Evolutionary conservation across 1,140 invertebrate species (phyloP).

Genomic region (Aphaenogaster rudis): DNA sequence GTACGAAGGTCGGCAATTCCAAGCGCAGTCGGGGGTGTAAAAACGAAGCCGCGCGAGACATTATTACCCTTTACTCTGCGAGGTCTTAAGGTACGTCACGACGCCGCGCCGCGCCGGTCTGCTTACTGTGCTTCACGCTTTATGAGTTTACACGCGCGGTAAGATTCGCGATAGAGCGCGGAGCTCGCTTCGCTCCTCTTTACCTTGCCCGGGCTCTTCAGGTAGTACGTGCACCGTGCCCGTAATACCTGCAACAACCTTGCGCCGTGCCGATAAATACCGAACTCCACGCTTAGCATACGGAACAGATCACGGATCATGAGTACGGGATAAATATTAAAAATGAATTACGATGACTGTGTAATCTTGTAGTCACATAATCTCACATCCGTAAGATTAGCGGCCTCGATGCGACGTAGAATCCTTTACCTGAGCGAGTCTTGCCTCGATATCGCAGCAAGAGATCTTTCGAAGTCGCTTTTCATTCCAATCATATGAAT

Average conservation of each 20-base stretch:
- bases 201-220: slow-evolving; percentile 59
- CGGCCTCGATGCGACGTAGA: background rate
- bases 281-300: slow-evolving; percentile 31
- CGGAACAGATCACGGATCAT: slow-evolving; percentile 2
- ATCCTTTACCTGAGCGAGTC: background rate
- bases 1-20: background rate
- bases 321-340: slow-evolving; percentile 23
- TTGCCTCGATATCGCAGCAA: background rate
- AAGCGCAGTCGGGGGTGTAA: slow-evolving; percentile 34
- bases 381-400: background rate
- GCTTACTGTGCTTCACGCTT: slow-evolving; percentile 73
- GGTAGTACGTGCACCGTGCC: slow-evolving; percentile 39
- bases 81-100: slow-evolving; percentile 59
- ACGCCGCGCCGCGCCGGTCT: slow-evolving; percentile 25
- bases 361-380: background rate
- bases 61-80: slow-evolving; percentile 64
- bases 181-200: slow-evolving; percentile 71
- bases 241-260: slow-evolving; percentile 49
- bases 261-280: slow-evolving; percentile 50
- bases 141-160: slow-evolving; percentile 78
- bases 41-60: slow-evolving; percentile 41
- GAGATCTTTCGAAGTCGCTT: background rate
- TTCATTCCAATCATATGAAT: background rate
- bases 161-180: slow-evolving; percentile 80
- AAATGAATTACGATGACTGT: slow-evolving; percentile 16